Conservation (phyloP, 2,888 invertebrate genomes). For the Rhagonycha fulva region DNA sequence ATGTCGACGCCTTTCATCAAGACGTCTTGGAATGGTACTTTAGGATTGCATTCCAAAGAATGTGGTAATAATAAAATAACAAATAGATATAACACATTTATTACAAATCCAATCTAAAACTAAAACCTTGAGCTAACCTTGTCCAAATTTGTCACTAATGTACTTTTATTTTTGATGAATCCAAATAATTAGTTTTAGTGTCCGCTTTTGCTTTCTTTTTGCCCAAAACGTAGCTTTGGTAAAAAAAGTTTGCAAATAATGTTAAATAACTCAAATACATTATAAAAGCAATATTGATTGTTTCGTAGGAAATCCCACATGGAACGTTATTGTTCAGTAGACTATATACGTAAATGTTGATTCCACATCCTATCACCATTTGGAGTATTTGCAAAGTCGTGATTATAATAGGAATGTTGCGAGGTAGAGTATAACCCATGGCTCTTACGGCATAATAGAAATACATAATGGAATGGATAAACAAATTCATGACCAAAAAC, state of each 20-base stretch:
- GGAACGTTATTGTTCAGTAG: conserved; percentile 71
- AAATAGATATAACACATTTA: too few relatives aligned
- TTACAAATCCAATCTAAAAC: too few relatives aligned
- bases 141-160: background rate
- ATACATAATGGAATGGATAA: conserved; percentile 91
- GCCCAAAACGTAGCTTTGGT: conserved; percentile 80
- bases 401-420: conserved; percentile 85
- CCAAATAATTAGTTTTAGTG: background rate
- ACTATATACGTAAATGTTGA: conserved; percentile 88
- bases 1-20: too few relatives aligned
- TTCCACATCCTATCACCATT: conserved; percentile 92
- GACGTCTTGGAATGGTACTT: too few relatives aligned
- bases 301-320: conserved; percentile 83
- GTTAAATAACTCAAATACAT: conserved; percentile 96
- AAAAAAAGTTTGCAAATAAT: conserved; percentile 91
- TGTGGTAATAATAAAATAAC: too few relatives aligned
- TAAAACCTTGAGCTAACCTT: too few relatives aligned
- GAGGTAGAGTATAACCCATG: conserved; percentile 83
- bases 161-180: background rate
- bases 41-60: too few relatives aligned
- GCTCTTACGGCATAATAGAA: conserved; percentile 86
- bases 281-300: conserved; percentile 84
- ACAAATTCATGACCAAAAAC: conserved; percentile 95
- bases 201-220: background rate
- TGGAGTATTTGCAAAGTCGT: conserved; percentile 89